A percentile compares a stretch with the other conserved stretches of the same genome.
phyloP scores from a whole-genome alignment of 2,797 vertebrate genomes.

The Sardinella longiceps region DNA sequence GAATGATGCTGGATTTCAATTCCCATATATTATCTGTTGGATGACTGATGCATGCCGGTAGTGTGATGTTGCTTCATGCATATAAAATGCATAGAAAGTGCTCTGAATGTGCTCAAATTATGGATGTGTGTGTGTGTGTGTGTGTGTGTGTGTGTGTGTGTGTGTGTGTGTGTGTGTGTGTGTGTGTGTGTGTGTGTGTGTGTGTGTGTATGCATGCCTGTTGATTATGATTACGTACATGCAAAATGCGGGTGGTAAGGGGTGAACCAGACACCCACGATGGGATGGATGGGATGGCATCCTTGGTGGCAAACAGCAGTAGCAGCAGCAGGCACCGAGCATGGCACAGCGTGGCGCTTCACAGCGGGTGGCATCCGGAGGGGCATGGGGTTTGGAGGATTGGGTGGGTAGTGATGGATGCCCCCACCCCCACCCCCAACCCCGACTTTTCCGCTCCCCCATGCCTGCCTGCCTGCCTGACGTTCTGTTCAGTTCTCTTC shows the following conservation, averaged over 20 bases:
- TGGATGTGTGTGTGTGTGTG: constrained; percentile 1
- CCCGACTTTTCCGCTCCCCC: background rate
- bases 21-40: background rate
- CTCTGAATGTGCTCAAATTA: constrained; percentile 14
- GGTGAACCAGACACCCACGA: background rate
- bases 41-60: background rate
- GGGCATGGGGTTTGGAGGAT: background rate
- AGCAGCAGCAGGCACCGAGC: background rate
- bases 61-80: background rate
- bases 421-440: background rate
- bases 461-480: constrained; percentile 48
- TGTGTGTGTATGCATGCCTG: background rate
- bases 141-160: constrained; percentile 6
- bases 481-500: constrained; percentile 28
- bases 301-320: background rate
- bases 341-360: background rate
- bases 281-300: background rate
- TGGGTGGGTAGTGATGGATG: background rate
- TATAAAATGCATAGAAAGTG: background rate
- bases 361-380: background rate
- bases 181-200: background rate
- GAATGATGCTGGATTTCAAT: background rate
- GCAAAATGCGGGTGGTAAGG: background rate
- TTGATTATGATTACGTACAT: background rate
- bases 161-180: background rate